Evolutionary conservation across 2,113 vertebrate species (phyloP).

Genomic region (Engystomops pustulosus): DNA sequence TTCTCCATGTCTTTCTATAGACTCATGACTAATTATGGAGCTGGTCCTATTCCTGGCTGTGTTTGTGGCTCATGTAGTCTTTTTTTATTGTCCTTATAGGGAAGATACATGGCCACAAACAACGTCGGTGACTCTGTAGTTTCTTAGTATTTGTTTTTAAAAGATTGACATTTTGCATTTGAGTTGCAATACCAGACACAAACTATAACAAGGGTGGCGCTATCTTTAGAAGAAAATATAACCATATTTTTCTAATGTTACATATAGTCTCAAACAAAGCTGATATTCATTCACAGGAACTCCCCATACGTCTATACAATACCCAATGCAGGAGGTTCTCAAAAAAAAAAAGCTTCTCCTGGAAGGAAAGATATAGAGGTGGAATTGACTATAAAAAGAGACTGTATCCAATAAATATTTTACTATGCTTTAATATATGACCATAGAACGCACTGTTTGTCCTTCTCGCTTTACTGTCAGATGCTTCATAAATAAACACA

Average conservation of each 20-base stretch:
- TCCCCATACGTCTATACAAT: not conserved
- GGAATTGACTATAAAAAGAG: slow-evolving; percentile 21
- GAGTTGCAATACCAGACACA: not conserved
- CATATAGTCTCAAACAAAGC: too few relatives aligned
- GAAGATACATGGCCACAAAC: too few relatives aligned
- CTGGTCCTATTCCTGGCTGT: too few relatives aligned
- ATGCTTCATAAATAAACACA: slow-evolving; percentile 14
- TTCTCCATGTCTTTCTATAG: too few relatives aligned
- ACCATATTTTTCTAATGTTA: not conserved
- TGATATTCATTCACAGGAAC: not conserved
- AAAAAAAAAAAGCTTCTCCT: not conserved
- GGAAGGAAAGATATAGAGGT: slow-evolving; percentile 17
- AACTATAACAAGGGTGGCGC: not conserved
- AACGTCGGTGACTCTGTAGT: too few relatives aligned
- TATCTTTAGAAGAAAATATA: not conserved
- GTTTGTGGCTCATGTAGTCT: too few relatives aligned
- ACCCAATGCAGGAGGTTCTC: slow-evolving; percentile 4
- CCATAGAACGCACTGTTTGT: slow-evolving; percentile 23
- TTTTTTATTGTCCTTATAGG: too few relatives aligned
- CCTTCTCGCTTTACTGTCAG: slow-evolving; percentile 18
- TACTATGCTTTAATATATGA: slow-evolving; percentile 27
- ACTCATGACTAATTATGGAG: too few relatives aligned
- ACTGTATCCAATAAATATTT: slow-evolving; percentile 35
- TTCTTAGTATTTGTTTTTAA: too few relatives aligned
- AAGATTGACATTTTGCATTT: too few relatives aligned